These are phyloP conservation scores for Papilio aristodemus DNA, from an alignment of 1,140 invertebrate genomes.

Conservation along the genomic window DNA sequence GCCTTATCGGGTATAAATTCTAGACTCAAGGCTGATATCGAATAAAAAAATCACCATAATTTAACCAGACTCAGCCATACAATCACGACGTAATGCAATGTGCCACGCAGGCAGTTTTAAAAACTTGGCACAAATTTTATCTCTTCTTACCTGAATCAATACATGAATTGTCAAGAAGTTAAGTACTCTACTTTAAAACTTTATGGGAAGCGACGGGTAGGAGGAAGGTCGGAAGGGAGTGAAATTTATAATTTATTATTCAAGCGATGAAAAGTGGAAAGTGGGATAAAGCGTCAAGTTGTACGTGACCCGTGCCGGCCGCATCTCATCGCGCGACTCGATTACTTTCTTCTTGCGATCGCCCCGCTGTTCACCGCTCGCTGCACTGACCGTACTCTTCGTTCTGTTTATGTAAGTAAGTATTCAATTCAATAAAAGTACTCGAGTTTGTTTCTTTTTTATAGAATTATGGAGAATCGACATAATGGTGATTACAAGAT, in stretches of 20 bases:
- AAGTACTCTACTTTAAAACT: neutral
- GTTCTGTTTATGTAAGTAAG: constrained; percentile 40
- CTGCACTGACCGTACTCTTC: neutral
- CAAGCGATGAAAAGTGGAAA: constrained; percentile 70
- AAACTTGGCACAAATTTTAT: no score
- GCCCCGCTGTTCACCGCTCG: neutral
- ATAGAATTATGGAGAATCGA: neutral
- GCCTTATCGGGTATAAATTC: no score
- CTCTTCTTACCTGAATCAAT: no score
- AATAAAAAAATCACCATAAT: no score
- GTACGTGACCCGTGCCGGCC: constrained; percentile 63
- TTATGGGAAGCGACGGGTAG: neutral
- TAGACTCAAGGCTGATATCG: no score
- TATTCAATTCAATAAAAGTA: neutral
- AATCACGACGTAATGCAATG: no score
- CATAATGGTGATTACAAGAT: neutral
- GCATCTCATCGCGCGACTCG: constrained; percentile 51
- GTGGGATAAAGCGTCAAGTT: constrained; percentile 65
- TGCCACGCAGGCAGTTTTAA: no score
- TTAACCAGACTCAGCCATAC: no score
- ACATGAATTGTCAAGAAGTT: no score
- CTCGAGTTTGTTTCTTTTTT: neutral
- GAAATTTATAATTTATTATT: constrained; percentile 74
- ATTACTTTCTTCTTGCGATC: constrained; percentile 54
- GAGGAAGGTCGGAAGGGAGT: constrained; percentile 40